phyloP scores from a whole-genome alignment of 2,888 invertebrate genomes.

The Actias luna region DNA sequence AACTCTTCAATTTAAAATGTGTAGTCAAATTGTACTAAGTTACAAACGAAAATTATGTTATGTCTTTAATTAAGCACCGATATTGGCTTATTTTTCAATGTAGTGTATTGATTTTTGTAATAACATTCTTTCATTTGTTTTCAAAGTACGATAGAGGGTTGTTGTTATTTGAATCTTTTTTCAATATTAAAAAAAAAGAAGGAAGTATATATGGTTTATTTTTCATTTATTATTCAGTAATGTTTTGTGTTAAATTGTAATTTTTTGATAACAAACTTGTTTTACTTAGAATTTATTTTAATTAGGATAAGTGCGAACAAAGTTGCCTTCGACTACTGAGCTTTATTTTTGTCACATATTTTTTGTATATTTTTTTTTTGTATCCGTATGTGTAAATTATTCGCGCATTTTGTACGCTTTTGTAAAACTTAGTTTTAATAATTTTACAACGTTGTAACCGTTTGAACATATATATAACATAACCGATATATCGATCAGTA shows the following conservation, averaged over 20 bases:
- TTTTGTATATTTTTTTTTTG: slow-evolving; percentile 27
- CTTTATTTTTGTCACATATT: slow-evolving; percentile 40
- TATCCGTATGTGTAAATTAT: slow-evolving; percentile 21
- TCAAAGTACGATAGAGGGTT: no score
- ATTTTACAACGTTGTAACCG: slow-evolving; percentile 24
- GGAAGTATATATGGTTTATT: no score
- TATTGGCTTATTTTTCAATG: no score
- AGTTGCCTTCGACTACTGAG: slow-evolving; percentile 39
- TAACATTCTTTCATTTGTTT: no score
- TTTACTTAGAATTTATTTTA: neutral
- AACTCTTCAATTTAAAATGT: no score
- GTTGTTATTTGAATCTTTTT: no score
- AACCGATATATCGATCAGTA: neutral
- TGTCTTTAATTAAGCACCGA: no score
- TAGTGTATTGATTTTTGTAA: no score
- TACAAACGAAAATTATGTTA: no score
- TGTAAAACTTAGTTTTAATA: slow-evolving; percentile 25
- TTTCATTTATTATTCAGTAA: neutral
- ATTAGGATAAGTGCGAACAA: slow-evolving; percentile 25
- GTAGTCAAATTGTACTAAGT: no score
- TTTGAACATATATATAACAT: slow-evolving; percentile 26
- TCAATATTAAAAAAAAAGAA: no score
- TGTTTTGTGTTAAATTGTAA: neutral
- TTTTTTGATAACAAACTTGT: neutral
- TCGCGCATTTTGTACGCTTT: slow-evolving; percentile 37